phyloP scores from a whole-genome alignment of 2,113 vertebrate species.

The Nycticebus coucang region DNA sequence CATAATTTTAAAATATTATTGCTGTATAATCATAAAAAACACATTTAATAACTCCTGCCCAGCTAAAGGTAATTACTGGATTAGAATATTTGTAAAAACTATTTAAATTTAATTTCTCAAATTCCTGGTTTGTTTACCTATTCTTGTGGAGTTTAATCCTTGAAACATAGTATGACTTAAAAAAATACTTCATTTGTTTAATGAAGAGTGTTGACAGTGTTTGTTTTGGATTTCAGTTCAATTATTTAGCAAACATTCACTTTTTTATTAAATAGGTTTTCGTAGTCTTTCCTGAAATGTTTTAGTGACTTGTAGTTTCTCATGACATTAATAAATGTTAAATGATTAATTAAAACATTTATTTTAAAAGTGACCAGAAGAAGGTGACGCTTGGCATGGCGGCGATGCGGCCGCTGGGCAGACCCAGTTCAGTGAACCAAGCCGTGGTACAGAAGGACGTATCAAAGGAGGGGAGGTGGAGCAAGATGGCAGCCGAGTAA shows the following conservation, averaged over 20 bases:
- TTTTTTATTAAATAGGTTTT: slow-evolving; percentile 38
- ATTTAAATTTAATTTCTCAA: slow-evolving; percentile 42
- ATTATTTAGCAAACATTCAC: slow-evolving; percentile 33
- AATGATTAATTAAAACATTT: slow-evolving; percentile 61
- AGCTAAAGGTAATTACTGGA: slow-evolving; percentile 28
- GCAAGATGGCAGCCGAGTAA: too few relatives aligned
- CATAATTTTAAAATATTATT: slow-evolving; percentile 1
- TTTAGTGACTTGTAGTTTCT: slow-evolving; percentile 60
- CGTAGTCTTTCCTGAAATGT: slow-evolving; percentile 39
- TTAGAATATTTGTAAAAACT: slow-evolving; percentile 40
- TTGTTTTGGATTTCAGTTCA: slow-evolving; percentile 58
- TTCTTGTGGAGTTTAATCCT: slow-evolving; percentile 9
- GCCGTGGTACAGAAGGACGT: too few relatives aligned
- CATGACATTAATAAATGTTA: slow-evolving; percentile 55
- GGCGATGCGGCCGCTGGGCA: too few relatives aligned
- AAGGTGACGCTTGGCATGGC: too few relatives aligned
- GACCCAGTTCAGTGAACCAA: too few relatives aligned
- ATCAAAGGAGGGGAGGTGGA: too few relatives aligned
- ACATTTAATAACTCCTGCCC: neutral
- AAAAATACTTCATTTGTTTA: slow-evolving; percentile 19
- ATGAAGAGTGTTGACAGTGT: slow-evolving; percentile 40
- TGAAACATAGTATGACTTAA: slow-evolving; percentile 4
- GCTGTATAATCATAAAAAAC: neutral
- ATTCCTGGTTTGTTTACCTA: neutral
- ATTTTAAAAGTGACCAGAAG: slow-evolving; percentile 36